phyloP scores from a whole-genome alignment of 2,797 vertebrate species.

The Danio aesculapii region DNA sequence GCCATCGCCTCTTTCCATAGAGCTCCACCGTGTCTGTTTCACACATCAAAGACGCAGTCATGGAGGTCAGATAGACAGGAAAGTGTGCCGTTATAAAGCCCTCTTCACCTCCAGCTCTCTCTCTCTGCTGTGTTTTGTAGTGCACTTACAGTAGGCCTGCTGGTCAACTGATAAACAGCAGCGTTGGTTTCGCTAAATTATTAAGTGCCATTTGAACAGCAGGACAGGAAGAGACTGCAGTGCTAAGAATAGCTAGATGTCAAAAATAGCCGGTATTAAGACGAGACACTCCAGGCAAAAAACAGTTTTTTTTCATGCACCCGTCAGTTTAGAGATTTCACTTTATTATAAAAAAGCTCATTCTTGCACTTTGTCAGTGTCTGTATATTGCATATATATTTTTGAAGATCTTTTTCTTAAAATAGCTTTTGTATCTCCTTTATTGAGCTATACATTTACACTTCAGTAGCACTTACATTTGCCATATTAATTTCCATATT shows the following conservation, averaged over 20 bases:
- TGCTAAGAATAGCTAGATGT: slow-evolving; percentile 48
- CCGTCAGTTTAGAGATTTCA: no score
- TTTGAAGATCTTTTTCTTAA: no score
- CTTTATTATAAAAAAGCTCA: no score
- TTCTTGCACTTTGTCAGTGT: no score
- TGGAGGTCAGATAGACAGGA: slow-evolving; percentile 53
- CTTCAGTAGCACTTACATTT: no score
- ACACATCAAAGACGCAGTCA: slow-evolving; percentile 53
- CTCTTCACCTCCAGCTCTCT: slow-evolving; percentile 31
- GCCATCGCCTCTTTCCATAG: slow-evolving; percentile 54
- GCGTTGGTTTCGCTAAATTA: slow-evolving; percentile 56
- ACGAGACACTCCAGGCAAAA: no score
- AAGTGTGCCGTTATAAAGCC: slow-evolving; percentile 28
- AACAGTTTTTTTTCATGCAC: no score
- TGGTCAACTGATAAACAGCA: slow-evolving; percentile 51
- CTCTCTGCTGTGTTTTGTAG: slow-evolving; percentile 30
- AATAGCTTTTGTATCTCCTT: no score
- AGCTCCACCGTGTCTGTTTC: slow-evolving; percentile 51
- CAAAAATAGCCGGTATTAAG: slow-evolving; percentile 32
- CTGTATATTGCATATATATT: no score
- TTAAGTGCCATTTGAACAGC: slow-evolving; percentile 53
- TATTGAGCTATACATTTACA: no score
- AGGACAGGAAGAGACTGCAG: slow-evolving; percentile 41
- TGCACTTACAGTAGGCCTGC: slow-evolving; percentile 27
- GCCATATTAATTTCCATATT: no score